Conservation (phyloP, 2,888 invertebrate species). For the Plagodis pulveraria region DNA sequence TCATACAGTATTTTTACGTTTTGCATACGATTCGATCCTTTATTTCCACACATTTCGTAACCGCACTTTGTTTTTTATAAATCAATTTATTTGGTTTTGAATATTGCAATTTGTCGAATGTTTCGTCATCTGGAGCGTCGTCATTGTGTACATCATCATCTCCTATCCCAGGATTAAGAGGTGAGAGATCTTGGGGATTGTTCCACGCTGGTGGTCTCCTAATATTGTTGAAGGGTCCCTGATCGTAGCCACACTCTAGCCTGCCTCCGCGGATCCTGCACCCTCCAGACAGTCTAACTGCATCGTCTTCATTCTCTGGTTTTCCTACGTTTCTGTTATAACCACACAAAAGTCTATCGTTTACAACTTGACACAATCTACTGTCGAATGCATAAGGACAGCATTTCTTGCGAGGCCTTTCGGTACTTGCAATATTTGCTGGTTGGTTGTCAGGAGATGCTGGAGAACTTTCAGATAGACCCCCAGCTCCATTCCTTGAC, state of each 20-base stretch:
- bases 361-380: constrained; percentile 55
- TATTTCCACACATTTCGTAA: constrained; percentile 55
- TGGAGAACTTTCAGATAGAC: background rate
- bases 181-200: background rate
- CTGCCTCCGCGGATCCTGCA: constrained; percentile 65
- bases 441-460: background rate
- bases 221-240: constrained; percentile 51
- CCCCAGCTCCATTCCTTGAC: no score
- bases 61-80: background rate
- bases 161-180: constrained; percentile 4
- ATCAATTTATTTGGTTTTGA: background rate
- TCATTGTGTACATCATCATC: constrained; percentile 1
- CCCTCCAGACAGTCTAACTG: constrained; percentile 48
- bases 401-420: constrained; percentile 49
- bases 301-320: constrained; percentile 38
- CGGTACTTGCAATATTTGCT: background rate
- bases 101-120: background rate
- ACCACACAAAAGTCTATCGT: constrained; percentile 67
- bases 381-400: constrained; percentile 70
- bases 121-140: background rate
- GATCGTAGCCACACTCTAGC: constrained; percentile 68
- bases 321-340: constrained; percentile 61
- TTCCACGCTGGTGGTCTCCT: constrained; percentile 43
- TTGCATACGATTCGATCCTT: constrained; percentile 56
- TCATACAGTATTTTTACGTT: constrained; percentile 19